phyloP scores from a whole-genome alignment of 2,113 vertebrate species.

The rabbit (Oryctolagus cuniculus) region mOryCun1.1 NC_091435.1:135444501-135445000 shows the following conservation, averaged over 20 bases:
- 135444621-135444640: neutral
- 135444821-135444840: neutral
- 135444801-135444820: neutral
- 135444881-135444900: neutral
- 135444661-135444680: slow-evolving; percentile 10
- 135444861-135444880: neutral
- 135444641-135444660: neutral
- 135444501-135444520: neutral
- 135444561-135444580: neutral
- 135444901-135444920: neutral
- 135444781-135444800: neutral
- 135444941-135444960: neutral
- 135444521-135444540: neutral
- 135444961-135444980: neutral
- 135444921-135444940: neutral
- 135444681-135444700: neutral
- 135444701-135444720: neutral
- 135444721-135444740: neutral
- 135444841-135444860: neutral
- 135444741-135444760: neutral
- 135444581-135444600: neutral
- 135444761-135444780: neutral
- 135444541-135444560: neutral
- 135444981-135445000: neutral
- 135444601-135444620: neutral